Evolutionary conservation across 2,113 vertebrate species (phyloP), one percentile per base, ranked within the genome.

Genomic region (Typhlomys cinereus): DNA sequence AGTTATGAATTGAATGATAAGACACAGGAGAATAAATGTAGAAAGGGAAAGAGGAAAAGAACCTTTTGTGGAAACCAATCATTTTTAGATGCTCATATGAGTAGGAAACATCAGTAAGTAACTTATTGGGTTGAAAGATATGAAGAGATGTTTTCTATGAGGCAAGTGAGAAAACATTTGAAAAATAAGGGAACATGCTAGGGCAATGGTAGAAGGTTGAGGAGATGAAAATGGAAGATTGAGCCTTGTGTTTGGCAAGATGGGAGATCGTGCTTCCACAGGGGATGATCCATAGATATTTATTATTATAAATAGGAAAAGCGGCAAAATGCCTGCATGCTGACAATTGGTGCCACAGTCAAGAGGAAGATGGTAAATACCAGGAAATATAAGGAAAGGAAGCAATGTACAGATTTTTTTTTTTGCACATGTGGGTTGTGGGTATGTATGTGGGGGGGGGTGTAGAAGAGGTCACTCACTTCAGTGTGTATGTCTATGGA

Each of bases 371-470:
- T 67, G 23, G 29, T 66, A 23, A 50, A 78, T 85, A 88, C 46
- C 57, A 85, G 57, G 64, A 89, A 95, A 85, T 31, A 76, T 23
- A 75, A 70, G 27, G 39, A 76, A 81, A 81, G 39, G 57, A 91
- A 92, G 76, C 23, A 75, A 76, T 64, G 61, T 41, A 31, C 0
- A 92, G 31, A 81, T 59, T 90, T 67, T 89, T 14, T n/a, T n/a
- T n/a, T n/a, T n/a, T n/a, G n/a, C n/a, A n/a, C n/a, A n/a, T n/a
- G n/a, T n/a, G n/a, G n/a, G n/a, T n/a, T n/a, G n/a, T n/a, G n/a
- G n/a, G n/a, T n/a, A n/a, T n/a, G n/a, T n/a, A n/a, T n/a, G n/a
- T n/a, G n/a, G n/a, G n/a, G n/a, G n/a, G n/a, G n/a, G n/a, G n/a
- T n/a, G n/a, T n/a, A n/a, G n/a, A n/a, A n/a, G n/a, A n/a, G n/a